Base-by-base conservation (phyloP, 1,140 invertebrate species). In the Drosophila lacteicornis region DNA sequence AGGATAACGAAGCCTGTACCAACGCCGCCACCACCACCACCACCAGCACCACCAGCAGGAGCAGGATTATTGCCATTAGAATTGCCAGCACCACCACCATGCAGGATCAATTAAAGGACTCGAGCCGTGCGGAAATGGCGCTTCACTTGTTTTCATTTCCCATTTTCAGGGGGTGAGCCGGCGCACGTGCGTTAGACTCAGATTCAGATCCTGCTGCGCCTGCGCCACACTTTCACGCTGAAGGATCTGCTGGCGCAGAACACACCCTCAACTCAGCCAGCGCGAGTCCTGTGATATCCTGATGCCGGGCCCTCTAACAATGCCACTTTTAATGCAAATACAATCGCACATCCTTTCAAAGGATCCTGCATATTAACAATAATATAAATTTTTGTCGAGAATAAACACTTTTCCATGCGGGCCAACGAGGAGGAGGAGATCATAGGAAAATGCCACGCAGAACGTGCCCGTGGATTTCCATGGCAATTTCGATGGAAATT, bases 251-350 rank as follows among this genome's bases (percentile, higher is more conserved):
- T 59, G 61, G 78, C 63, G 47, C 65, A 73, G 43, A 55, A 82
- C 82, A 85, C 84, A 88, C 84, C 84, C 84, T 90, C 84, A 73
- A 87, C 81, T 25, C 22, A 57, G 51, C 6, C 5, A 60, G 43
- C 49, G 47, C 45, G 61, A 33, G 70, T 46, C 59, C 51, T 38
- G 33, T 74, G 83, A 83, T 86, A 87, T 87, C 67, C n/a, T n/a
- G n/a, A n/a, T n/a, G n/a, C n/a, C n/a, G n/a, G n/a, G n/a, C n/a
- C n/a, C 49, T 68, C 76, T 79, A 90, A 88, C 85, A 90, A 88
- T 90, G 81, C 78, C 81, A 73, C 68, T 76, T 63, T 85, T 88
- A 88, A 88, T 88, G 85, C 85, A 88, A 88, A 88, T 88, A 88
- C 85, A 88, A 88, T 90, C 85, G 79, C 75, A 70, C 63, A 88